Conservation (phyloP, 2,888 invertebrate genomes). For the Fissipunctia ypsillon region DNA sequence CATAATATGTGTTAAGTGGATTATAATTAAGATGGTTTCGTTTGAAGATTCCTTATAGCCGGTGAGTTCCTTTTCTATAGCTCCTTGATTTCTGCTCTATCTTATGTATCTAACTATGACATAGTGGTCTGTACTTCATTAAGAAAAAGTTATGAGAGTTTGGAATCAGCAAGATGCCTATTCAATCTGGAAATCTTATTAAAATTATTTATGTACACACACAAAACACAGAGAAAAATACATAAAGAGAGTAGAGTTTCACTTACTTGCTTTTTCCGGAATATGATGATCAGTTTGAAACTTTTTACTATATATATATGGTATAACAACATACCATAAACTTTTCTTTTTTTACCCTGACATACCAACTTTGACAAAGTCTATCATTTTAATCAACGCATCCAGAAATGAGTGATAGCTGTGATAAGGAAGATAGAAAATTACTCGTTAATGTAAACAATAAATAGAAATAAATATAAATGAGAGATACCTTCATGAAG, state of each 20-base stretch:
- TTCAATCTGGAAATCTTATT: not conserved
- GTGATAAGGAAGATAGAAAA: not conserved
- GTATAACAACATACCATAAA: too few species aligned
- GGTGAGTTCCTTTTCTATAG: slow-evolving; percentile 10
- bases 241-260: too few species aligned
- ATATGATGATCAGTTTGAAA: too few species aligned
- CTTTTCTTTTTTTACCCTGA: slow-evolving; percentile 14
- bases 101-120: not conserved
- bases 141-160: not conserved
- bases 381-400: slow-evolving; percentile 6
- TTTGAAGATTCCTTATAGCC: not conserved
- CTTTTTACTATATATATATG: too few species aligned
- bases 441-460: not conserved
- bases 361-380: slow-evolving; percentile 17
- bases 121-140: not conserved
- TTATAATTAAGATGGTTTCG: slow-evolving; percentile 2
- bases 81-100: not conserved
- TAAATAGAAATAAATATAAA: not conserved
- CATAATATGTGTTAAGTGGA: not conserved
- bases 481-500: not conserved
- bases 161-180: not conserved
- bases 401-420: not conserved
- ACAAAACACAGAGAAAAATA: not conserved
- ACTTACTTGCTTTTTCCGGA: too few species aligned
- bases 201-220: not conserved